These are phyloP conservation scores for Drosophila athabasca DNA, from an alignment of 1,140 invertebrate genomes.

Conservation along the genomic window DNA sequence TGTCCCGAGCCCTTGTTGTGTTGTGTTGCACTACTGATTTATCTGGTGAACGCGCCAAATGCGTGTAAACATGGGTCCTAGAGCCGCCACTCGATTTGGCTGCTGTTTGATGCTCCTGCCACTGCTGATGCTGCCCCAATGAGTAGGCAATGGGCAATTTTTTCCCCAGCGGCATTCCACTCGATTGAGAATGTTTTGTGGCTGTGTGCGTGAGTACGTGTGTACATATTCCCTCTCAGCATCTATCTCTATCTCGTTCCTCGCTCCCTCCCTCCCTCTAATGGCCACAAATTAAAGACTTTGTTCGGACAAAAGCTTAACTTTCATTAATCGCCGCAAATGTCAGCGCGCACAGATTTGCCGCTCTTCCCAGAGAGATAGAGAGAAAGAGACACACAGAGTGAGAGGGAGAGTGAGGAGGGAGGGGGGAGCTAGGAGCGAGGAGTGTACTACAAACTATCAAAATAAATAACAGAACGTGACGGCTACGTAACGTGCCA, in stretches of 20 bases:
- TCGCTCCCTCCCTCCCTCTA: slow-evolving; percentile 12
- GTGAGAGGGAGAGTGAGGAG: too few relatives aligned
- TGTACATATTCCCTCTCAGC: not conserved
- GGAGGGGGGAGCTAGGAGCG: not conserved
- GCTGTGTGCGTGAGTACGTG: not conserved
- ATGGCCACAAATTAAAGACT: slow-evolving; percentile 70
- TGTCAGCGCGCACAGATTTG: slow-evolving; percentile 68
- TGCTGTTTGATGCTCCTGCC: not conserved
- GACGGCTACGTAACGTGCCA: slow-evolving; percentile 59
- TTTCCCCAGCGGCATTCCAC: slow-evolving; percentile 12
- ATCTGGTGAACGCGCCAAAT: slow-evolving; percentile 76
- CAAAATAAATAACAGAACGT: slow-evolving; percentile 71
- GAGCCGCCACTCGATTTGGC: slow-evolving; percentile 20
- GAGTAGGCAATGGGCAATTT: slow-evolving; percentile 72
- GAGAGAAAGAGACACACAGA: not conserved
- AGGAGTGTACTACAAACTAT: slow-evolving; percentile 47
- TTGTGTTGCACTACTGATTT: slow-evolving; percentile 63
- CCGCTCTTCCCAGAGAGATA: not conserved
- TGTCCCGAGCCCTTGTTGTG: slow-evolving; percentile 1
- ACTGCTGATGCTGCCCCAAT: slow-evolving; percentile 35
- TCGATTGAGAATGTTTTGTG: slow-evolving; percentile 12
- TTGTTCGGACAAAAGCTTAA: slow-evolving; percentile 37
- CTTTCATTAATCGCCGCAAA: slow-evolving; percentile 74
- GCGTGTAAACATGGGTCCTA: slow-evolving; percentile 71
- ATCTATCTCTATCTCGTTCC: not conserved